Evolutionary conservation across 2,113 vertebrate genomes (phyloP).

Genomic region (Malurus melanocephalus): DNA sequence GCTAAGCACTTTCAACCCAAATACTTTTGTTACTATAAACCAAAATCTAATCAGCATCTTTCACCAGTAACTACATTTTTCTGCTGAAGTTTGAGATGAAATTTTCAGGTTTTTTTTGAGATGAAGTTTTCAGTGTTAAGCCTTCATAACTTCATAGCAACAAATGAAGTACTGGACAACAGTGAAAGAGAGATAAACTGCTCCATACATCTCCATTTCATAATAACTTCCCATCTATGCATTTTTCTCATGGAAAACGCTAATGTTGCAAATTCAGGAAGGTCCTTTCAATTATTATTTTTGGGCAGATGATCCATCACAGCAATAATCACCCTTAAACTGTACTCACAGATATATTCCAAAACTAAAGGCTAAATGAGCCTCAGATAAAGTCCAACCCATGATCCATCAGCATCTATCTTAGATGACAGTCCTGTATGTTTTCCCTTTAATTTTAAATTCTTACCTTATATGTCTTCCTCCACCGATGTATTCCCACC

Average conservation of each 20-base stretch:
- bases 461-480: neutral
- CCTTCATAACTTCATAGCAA: neutral
- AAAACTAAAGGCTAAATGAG: constrained; percentile 8
- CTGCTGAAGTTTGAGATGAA: neutral
- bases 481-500: fast-evolving
- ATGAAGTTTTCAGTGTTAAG: neutral
- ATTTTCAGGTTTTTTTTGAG: no score
- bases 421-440: neutral
- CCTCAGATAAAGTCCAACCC: neutral
- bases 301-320: constrained; percentile 27
- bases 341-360: neutral
- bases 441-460: neutral
- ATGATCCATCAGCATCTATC: constrained; percentile 4
- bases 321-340: neutral
- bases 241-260: neutral
- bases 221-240: neutral
- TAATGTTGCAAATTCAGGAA: neutral
- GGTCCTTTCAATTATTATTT: constrained; percentile 30
- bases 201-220: neutral
- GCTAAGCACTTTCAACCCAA: neutral
- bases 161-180: neutral
- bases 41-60: neutral
- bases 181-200: neutral
- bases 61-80: neutral
- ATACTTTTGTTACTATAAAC: neutral